These are phyloP conservation scores for Fregetta grallaria DNA, from an alignment of 2,113 vertebrate genomes.

Conservation along the genomic window DNA sequence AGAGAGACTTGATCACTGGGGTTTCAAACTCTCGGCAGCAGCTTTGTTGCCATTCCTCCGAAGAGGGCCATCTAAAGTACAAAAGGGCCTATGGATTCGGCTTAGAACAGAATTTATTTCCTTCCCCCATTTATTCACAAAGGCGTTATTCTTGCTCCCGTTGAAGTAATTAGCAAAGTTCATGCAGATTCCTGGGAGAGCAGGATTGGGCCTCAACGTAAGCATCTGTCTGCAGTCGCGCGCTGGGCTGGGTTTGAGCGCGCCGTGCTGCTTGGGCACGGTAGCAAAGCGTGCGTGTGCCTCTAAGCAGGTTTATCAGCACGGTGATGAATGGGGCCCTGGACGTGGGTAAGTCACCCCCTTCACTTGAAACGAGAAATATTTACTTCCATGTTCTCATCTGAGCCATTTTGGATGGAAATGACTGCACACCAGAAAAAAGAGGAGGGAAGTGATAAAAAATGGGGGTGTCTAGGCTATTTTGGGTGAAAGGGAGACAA, in stretches of 20 bases:
- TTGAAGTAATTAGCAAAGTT: not conserved
- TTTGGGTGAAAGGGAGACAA: not conserved
- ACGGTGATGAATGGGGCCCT: not conserved
- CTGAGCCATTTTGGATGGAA: not conserved
- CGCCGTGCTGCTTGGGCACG: rapidly evolving
- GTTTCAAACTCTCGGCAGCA: not conserved
- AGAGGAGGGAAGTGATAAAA: not conserved
- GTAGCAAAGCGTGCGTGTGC: rapidly evolving
- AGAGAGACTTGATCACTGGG: not conserved
- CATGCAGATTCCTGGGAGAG: not conserved
- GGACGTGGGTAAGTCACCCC: not conserved
- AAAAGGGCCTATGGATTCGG: not conserved
- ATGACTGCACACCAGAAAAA: not conserved
- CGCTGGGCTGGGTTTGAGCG: rapidly evolving
- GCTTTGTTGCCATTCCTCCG: not conserved
- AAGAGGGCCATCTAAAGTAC: not conserved
- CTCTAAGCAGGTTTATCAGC: not conserved
- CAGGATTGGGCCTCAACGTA: not conserved
- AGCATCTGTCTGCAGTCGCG: rapidly evolving
- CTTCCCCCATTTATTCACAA: not conserved
- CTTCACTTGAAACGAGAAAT: not conserved
- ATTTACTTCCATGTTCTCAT: not conserved
- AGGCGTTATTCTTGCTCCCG: not conserved
- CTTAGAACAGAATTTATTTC: not conserved
- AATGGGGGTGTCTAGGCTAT: not conserved